phyloP scores from a whole-genome alignment of 2,888 invertebrate species.

The Drosophila borealis region DNA sequence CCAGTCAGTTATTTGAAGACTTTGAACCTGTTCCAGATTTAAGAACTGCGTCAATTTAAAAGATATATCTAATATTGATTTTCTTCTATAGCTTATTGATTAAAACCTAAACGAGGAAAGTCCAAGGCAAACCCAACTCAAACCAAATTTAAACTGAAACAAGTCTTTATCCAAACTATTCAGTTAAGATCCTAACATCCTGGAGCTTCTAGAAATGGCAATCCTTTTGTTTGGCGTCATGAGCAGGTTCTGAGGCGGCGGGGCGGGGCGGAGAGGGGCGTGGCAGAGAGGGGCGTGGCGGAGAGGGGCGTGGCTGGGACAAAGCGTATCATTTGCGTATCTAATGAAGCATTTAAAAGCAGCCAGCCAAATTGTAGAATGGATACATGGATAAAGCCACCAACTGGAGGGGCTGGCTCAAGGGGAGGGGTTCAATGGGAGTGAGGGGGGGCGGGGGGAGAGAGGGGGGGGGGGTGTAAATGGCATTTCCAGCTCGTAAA shows the following conservation, averaged over 20 bases:
- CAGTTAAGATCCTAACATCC: not conserved
- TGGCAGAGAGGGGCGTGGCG: no score
- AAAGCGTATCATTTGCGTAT: conserved; percentile 61
- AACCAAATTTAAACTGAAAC: no score
- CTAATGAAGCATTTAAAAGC: conserved; percentile 70
- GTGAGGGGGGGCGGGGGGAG: not conserved
- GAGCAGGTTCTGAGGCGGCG: not conserved
- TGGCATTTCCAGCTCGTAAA: conserved; percentile 69
- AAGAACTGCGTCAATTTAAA: no score
- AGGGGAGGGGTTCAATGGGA: not conserved
- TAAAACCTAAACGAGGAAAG: no score
- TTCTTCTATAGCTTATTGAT: no score
- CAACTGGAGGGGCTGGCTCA: not conserved
- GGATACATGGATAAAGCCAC: conserved; percentile 24
- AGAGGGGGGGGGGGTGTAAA: conserved; percentile 27
- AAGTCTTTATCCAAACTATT: not conserved
- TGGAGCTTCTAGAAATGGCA: not conserved
- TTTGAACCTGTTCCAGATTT: no score
- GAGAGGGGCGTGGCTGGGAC: not conserved
- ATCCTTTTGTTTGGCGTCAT: conserved; percentile 41
- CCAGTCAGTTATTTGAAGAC: no score
- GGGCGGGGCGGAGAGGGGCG: not conserved
- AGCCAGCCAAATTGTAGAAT: conserved; percentile 44
- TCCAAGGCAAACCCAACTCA: no score
- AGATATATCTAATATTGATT: no score